A percentile compares a stretch with the other conserved stretches of the same genome.
These are phyloP conservation scores for Olivierus martensii DNA, from an alignment of 1,140 invertebrate species.

Conservation along the genomic window DNA sequence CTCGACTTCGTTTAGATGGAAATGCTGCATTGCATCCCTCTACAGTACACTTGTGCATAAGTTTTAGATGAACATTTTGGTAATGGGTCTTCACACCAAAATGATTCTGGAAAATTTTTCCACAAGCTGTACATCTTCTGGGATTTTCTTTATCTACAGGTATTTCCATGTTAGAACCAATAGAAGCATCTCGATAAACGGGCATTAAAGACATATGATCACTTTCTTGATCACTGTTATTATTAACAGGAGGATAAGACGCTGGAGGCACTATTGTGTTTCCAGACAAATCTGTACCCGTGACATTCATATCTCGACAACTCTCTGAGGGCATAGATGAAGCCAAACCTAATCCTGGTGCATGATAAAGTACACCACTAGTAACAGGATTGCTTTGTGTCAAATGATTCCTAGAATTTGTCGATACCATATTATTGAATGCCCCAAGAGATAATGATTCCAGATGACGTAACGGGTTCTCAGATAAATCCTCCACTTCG, in stretches of 20 bases:
- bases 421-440: constrained; percentile 29
- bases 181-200: constrained; percentile 21
- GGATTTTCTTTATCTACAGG: constrained; percentile 77
- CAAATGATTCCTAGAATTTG: not conserved
- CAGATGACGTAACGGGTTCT: constrained; percentile 58
- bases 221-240: constrained; percentile 11
- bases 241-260: not conserved
- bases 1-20: constrained; percentile 82
- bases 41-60: constrained; percentile 90
- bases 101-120: constrained; percentile 85
- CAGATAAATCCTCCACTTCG: constrained; percentile 12
- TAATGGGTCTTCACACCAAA: constrained; percentile 90
- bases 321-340: not conserved
- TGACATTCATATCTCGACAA: not conserved
- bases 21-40: constrained; percentile 91
- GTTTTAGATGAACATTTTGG: constrained; percentile 86
- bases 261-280: not conserved
- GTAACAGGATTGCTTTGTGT: not conserved
- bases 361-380: constrained; percentile 20
- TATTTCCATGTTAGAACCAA: constrained; percentile 35
- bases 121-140: constrained; percentile 74
- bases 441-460: constrained; percentile 66
- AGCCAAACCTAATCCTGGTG: constrained; percentile 20
- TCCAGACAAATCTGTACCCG: constrained; percentile 3
- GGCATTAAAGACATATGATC: constrained; percentile 12